Conservation (phyloP, 2,113 vertebrate species). For the Leptobrachium leishanense region DNA sequence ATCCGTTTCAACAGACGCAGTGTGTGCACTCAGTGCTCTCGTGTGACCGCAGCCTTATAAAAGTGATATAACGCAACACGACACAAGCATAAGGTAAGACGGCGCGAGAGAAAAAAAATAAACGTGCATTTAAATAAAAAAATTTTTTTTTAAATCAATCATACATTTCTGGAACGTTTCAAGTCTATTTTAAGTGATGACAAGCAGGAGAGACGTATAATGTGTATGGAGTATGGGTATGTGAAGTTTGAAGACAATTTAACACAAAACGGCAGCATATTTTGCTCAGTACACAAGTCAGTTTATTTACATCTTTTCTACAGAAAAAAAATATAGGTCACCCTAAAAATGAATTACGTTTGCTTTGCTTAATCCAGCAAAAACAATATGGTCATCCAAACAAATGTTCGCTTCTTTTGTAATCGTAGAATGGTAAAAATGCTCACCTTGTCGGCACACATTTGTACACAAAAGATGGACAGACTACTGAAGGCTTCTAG, state of each 20-base stretch:
- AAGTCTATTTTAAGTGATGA: too few species aligned
- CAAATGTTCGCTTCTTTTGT: background rate
- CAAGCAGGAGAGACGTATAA: too few species aligned
- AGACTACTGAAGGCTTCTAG: conserved; percentile 64
- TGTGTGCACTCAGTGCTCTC: too few species aligned
- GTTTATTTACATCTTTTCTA: conserved; percentile 77
- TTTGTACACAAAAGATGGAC: conserved; percentile 70
- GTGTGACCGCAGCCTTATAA: too few species aligned
- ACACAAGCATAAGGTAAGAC: too few species aligned
- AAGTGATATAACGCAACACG: too few species aligned
- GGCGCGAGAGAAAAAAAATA: too few species aligned
- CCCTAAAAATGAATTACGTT: conserved; percentile 64
- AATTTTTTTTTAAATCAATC: too few species aligned
- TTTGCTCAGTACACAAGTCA: conserved; percentile 60
- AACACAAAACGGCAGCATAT: conserved; percentile 32
- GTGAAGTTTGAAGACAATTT: background rate
- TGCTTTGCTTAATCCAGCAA: conserved; percentile 59
- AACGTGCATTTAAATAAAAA: too few species aligned
- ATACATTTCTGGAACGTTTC: too few species aligned
- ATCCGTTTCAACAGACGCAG: too few species aligned
- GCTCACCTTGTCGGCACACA: conserved; percentile 13
- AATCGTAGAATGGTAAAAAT: conserved; percentile 52
- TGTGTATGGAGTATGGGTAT: background rate
- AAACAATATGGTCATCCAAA: background rate
- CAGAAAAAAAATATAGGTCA: conserved; percentile 59